phyloP scores from a whole-genome alignment of 1,140 invertebrate genomes.

The Kradibia gibbosae region DNA sequence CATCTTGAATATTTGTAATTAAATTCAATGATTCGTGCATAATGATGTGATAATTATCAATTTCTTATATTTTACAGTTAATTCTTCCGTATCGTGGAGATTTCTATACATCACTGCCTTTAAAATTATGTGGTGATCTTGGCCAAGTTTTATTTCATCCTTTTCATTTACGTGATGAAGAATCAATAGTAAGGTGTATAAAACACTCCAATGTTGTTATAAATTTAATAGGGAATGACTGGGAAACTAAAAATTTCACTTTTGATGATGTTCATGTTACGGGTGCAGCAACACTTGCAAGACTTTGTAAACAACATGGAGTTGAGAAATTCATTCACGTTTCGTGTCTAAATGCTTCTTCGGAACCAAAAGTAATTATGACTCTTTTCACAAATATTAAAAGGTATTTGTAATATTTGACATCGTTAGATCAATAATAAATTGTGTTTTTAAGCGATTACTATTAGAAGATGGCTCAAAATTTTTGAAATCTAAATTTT shows the following conservation, averaged over 20 bases:
- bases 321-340: constrained; percentile 90
- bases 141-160: constrained; percentile 96
- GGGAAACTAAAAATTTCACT: constrained; percentile 91
- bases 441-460: constrained; percentile 61
- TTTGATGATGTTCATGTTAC: constrained; percentile 87
- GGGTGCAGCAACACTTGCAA: constrained; percentile 82
- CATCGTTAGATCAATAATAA: background rate
- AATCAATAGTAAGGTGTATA: constrained; percentile 88
- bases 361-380: constrained; percentile 73
- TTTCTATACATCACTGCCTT: constrained; percentile 80
- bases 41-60: background rate
- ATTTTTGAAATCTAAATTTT: constrained; percentile 82
- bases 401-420: background rate
- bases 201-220: constrained; percentile 98
- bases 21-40: background rate
- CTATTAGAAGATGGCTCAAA: constrained; percentile 77
- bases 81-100: constrained; percentile 95
- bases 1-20: background rate
- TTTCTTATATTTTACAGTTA: constrained; percentile 77
- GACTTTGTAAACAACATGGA: constrained; percentile 81
- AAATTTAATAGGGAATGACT: constrained; percentile 93
- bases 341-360: constrained; percentile 82
- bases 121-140: constrained; percentile 93
- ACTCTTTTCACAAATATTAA: constrained; percentile 7
- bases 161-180: constrained; percentile 89